A percentile compares a stretch with the other conserved stretches of the same genome.
Conservation (phyloP, 2,888 invertebrate species). For the Panorpa germanica region DNA sequence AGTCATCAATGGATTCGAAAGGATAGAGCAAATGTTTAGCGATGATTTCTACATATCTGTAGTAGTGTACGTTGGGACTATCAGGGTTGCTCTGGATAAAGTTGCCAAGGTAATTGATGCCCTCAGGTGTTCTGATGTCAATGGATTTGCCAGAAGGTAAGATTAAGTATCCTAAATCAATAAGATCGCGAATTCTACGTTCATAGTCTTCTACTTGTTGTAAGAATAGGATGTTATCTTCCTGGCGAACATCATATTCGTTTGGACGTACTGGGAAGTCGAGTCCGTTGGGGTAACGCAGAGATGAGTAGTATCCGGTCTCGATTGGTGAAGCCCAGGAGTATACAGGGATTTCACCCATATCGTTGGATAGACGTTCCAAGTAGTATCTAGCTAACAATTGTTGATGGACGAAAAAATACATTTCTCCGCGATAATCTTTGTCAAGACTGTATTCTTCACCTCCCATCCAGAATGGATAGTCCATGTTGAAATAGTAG, state of each 20-base stretch:
- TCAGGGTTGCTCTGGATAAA: slow-evolving; percentile 32
- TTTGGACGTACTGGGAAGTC: slow-evolving; percentile 43
- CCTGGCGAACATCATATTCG: slow-evolving; percentile 26
- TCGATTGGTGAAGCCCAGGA: slow-evolving; percentile 33
- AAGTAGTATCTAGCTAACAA: slow-evolving; percentile 27
- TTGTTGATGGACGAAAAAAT: slow-evolving; percentile 27
- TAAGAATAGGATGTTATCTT: slow-evolving; percentile 17
- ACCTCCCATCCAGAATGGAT: slow-evolving; percentile 49
- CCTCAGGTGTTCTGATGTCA: slow-evolving; percentile 22
- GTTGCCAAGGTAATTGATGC: slow-evolving; percentile 29
- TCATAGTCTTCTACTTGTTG: slow-evolving; percentile 29
- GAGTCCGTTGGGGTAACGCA: slow-evolving; percentile 42
- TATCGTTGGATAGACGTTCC: slow-evolving; percentile 44
- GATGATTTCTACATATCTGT: slow-evolving; percentile 29
- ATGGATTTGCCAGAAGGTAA: slow-evolving; percentile 20
- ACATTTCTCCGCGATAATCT: slow-evolving; percentile 25
- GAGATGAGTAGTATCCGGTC: slow-evolving; percentile 40
- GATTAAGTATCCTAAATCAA: slow-evolving; percentile 33
- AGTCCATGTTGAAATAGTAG: slow-evolving; percentile 44
- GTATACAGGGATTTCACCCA: slow-evolving; percentile 41
- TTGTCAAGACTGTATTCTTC: slow-evolving; percentile 18
- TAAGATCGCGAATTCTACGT: slow-evolving; percentile 34
- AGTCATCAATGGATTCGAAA: slow-evolving; percentile 17
- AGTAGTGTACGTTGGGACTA: slow-evolving; percentile 29
- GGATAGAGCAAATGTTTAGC: slow-evolving; percentile 30